Evolutionary conservation across 2,888 invertebrate species (phyloP).

Genomic region (Carpatolechia fugitivella): DNA sequence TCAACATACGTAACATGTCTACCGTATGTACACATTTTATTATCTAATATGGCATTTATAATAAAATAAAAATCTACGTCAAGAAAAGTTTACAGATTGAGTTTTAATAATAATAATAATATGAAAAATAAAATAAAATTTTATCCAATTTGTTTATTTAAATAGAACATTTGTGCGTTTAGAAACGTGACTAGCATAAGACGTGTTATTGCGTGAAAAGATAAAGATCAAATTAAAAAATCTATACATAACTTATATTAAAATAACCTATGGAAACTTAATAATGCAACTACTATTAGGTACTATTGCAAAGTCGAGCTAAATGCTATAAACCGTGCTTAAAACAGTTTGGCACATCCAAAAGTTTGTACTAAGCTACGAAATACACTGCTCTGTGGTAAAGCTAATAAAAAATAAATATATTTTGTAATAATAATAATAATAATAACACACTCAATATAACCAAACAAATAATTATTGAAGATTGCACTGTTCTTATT

Average conservation of each 20-base stretch:
- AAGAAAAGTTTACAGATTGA: conserved; percentile 30
- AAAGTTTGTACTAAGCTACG: conserved; percentile 71
- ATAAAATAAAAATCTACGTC: conserved; percentile 54
- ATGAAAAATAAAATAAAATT: conserved; percentile 29
- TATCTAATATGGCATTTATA: conserved; percentile 75
- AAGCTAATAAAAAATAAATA: conserved; percentile 69
- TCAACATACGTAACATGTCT: conserved; percentile 61
- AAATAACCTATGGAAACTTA: conserved; percentile 52
- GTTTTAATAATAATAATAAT: conserved; percentile 7
- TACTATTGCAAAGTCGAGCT: conserved; percentile 54
- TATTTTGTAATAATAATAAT: conserved; percentile 41
- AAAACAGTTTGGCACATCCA: conserved; percentile 74
- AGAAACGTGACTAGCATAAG: conserved; percentile 76
- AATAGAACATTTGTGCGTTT: conserved; percentile 71
- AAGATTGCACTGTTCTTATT: conserved; percentile 69
- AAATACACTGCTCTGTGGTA: conserved; percentile 62
- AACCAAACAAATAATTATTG: conserved; percentile 57
- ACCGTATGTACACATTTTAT: conserved; percentile 65
- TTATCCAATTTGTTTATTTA: conserved; percentile 25
- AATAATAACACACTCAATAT: conserved; percentile 50
- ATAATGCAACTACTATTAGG: conserved; percentile 50
- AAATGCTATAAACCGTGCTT: conserved; percentile 68
- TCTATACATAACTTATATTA: conserved; percentile 36
- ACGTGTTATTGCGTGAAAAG: conserved; percentile 75
- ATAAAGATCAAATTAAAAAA: conserved; percentile 41